Conservation (phyloP, 2,888 invertebrate genomes). For the Dryadula phaetusa region DNA sequence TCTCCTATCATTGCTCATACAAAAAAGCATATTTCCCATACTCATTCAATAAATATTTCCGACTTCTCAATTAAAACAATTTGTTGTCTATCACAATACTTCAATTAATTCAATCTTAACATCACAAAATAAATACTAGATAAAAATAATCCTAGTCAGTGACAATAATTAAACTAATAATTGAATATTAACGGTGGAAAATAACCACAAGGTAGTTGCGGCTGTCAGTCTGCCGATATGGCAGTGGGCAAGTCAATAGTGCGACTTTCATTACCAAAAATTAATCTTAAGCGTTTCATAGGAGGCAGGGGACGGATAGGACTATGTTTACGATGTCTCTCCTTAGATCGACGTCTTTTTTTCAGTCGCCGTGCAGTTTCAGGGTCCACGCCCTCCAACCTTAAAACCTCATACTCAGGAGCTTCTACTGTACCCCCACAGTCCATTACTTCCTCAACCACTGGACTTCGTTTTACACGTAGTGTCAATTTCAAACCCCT, state of each 20-base stretch:
- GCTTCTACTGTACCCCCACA: constrained; percentile 88
- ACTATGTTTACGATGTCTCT: constrained; percentile 79
- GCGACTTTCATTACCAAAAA: constrained; percentile 94
- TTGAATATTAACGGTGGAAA: constrained; percentile 82
- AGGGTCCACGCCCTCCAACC: constrained; percentile 90
- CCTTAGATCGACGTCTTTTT: constrained; percentile 81
- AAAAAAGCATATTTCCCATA: constrained; percentile 29
- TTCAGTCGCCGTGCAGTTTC: constrained; percentile 82
- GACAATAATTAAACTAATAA: constrained; percentile 82
- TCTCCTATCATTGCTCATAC: constrained; percentile 21
- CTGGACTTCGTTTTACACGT: constrained; percentile 94
- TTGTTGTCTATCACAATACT: constrained; percentile 72
- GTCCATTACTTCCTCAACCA: constrained; percentile 93
- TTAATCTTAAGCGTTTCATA: constrained; percentile 93
- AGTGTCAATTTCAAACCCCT: constrained; percentile 90
- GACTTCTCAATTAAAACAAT: constrained; percentile 68
- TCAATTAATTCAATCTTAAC: constrained; percentile 66
- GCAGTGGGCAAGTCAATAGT: constrained; percentile 94
- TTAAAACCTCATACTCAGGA: constrained; percentile 93
- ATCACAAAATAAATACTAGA: constrained; percentile 79
- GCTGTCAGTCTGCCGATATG: constrained; percentile 85
- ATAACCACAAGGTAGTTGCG: constrained; percentile 72
- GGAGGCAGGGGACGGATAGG: constrained; percentile 86
- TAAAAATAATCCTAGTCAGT: constrained; percentile 79
- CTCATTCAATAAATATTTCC: constrained; percentile 40